phyloP scores from a whole-genome alignment of 2,888 invertebrate species.

The Cepaea hortensis region DNA sequence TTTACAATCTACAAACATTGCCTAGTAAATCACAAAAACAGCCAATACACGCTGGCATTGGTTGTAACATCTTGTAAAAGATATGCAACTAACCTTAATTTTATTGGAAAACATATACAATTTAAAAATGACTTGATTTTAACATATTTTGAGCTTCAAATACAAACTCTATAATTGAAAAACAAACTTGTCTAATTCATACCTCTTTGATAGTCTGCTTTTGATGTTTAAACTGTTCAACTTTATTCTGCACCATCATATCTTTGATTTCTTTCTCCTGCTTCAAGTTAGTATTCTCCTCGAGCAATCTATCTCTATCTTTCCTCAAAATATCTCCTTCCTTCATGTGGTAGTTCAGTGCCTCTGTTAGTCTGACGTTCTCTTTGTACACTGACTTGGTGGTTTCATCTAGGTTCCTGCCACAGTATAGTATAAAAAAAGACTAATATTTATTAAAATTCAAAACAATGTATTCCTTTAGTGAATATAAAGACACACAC shows the following conservation, averaged over 20 bases:
- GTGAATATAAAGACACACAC: too few relatives aligned
- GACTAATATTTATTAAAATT: background rate
- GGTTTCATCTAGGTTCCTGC: slow-evolving; percentile 75
- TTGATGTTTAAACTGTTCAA: slow-evolving; percentile 68
- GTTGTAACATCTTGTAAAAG: too few relatives aligned
- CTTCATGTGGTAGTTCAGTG: slow-evolving; percentile 72
- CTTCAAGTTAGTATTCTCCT: slow-evolving; percentile 67
- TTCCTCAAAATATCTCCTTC: slow-evolving; percentile 73
- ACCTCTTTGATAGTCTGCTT: slow-evolving; percentile 72
- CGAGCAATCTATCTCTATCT: slow-evolving; percentile 61
- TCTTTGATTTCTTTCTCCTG: slow-evolving; percentile 73
- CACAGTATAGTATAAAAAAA: background rate
- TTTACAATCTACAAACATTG: too few relatives aligned
- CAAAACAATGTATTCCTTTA: too few relatives aligned
- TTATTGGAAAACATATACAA: too few relatives aligned
- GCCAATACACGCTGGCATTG: too few relatives aligned
- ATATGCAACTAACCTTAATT: too few relatives aligned
- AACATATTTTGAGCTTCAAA: too few relatives aligned
- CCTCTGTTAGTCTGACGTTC: slow-evolving; percentile 74
- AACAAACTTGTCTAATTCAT: background rate
- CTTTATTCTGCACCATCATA: slow-evolving; percentile 73
- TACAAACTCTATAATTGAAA: too few relatives aligned
- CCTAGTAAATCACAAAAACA: too few relatives aligned
- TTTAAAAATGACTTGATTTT: too few relatives aligned
- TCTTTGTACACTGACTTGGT: slow-evolving; percentile 76